Evolutionary conservation across 2,113 vertebrate genomes (phyloP), one percentile per base, ranked within the genome.

Genomic region (Rhea pennata): DNA sequence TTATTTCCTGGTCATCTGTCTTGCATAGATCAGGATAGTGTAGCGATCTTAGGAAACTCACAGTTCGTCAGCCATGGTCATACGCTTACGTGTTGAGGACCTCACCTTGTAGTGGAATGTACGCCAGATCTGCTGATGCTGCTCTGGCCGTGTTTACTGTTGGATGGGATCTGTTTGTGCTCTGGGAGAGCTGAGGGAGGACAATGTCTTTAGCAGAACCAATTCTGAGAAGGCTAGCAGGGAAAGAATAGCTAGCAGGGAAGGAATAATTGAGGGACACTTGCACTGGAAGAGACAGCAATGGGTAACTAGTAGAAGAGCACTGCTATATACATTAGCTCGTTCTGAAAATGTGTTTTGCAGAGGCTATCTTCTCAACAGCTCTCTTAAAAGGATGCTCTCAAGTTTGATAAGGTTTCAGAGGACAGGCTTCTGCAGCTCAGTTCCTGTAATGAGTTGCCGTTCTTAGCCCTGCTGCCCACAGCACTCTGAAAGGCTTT

Each of bases 391-490:
- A 87, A 90, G 29, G 17, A 9, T 58, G 8, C 50, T 83, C 36
- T 76, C 40, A 62, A 82, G 33, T 92, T 61, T 82, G 20, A 24
- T 65, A 16, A 7, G 21, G 17, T 76, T 92, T 79, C 84, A 44
- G 84, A 21, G 56, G 58, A 73, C 29, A 66, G 15, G 40, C 33
- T 79, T 95, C n/a, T 76, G 48, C 26, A 79, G 26, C 46, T 90
- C 54, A 12, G 3, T 62, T 90, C 23, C 71, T 80, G 15, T 90
- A 70, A 85, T 40, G 44, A 73, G 91, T 93, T 91, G 33, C 78
- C 59, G 42, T 76, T 93, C 71, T 83, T 46, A 56, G 0, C 12
- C 13, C 20, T 85, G 14, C 71, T 87, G 75, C 39, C 22, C 1
- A 0, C 79, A 33, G 13, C 40, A 66, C 23, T 12, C 24, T 79